Evolutionary conservation across 2,797 vertebrate genomes (phyloP).

Genomic region (Pagetopsis macropterus): DNA sequence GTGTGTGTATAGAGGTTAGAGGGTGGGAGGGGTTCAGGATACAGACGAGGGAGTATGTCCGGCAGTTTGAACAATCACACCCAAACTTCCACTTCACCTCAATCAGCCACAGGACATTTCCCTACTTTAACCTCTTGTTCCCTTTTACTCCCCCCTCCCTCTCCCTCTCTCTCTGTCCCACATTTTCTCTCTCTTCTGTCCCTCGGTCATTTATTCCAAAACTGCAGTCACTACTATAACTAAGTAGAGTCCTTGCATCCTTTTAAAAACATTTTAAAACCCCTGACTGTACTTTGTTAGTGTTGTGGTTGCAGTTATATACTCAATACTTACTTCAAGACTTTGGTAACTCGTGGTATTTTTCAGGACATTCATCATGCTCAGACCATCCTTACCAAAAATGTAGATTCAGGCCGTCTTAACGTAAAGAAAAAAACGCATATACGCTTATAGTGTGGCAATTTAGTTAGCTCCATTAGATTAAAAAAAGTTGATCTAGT

Average conservation of each 20-base stretch:
- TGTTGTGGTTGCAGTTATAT: too few relatives aligned
- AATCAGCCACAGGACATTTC: slow-evolving; percentile 55
- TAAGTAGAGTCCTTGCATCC: background rate
- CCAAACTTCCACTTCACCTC: slow-evolving; percentile 65
- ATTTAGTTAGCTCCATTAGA: too few relatives aligned
- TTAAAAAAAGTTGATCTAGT: background rate
- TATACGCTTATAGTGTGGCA: too few relatives aligned
- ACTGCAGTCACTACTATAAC: background rate
- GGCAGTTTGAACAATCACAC: slow-evolving; percentile 66
- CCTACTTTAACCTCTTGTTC: slow-evolving; percentile 47
- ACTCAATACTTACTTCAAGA: too few relatives aligned
- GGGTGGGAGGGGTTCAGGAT: slow-evolving; percentile 59
- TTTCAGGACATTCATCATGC: too few relatives aligned
- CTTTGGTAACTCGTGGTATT: too few relatives aligned
- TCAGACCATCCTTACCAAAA: too few relatives aligned
- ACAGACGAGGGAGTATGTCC: slow-evolving; percentile 53
- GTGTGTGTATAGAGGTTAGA: slow-evolving; percentile 25
- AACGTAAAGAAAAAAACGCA: too few relatives aligned
- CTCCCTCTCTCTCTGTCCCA: slow-evolving; percentile 1
- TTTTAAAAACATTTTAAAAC: background rate
- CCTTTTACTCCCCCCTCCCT: slow-evolving; percentile 30
- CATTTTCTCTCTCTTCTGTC: background rate
- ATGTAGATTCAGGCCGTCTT: too few relatives aligned
- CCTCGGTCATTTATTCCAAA: background rate
- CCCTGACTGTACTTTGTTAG: background rate